Evolutionary conservation across 2,888 invertebrate genomes (phyloP).

Genomic region (Eilema depressum): DNA sequence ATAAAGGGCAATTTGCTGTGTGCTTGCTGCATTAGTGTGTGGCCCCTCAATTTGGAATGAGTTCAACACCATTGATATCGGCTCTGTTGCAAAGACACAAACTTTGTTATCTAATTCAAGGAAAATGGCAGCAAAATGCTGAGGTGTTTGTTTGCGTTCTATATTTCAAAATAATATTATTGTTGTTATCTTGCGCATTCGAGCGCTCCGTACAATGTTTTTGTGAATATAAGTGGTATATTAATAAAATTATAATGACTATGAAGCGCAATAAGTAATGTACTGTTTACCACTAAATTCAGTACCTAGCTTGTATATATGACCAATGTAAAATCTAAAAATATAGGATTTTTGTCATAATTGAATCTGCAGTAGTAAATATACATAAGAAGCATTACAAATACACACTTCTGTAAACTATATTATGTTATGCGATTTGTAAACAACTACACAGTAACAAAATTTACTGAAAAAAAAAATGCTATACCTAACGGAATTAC

Average conservation of each 20-base stretch:
- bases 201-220: constrained; percentile 13
- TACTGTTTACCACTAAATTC: not conserved
- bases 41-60: not conserved
- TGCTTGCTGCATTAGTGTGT: too few relatives aligned
- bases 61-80: not conserved
- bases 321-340: not conserved
- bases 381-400: too few relatives aligned
- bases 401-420: too few relatives aligned
- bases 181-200: constrained; percentile 14
- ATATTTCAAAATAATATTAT: constrained; percentile 12
- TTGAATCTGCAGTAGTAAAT: not conserved
- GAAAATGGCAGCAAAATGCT: constrained; percentile 5
- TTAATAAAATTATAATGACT: constrained; percentile 9
- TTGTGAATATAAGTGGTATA: constrained; percentile 21
- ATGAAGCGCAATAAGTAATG: not conserved
- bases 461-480: too few relatives aligned
- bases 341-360: not conserved
- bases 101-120: not conserved
- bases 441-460: too few relatives aligned
- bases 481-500: too few relatives aligned
- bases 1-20: too few relatives aligned
- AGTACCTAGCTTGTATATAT: not conserved
- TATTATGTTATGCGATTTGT: too few relatives aligned
- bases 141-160: constrained; percentile 5
- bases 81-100: not conserved